phyloP scores from a whole-genome alignment of 2,888 invertebrate genomes.

The Spodoptera picta region DNA sequence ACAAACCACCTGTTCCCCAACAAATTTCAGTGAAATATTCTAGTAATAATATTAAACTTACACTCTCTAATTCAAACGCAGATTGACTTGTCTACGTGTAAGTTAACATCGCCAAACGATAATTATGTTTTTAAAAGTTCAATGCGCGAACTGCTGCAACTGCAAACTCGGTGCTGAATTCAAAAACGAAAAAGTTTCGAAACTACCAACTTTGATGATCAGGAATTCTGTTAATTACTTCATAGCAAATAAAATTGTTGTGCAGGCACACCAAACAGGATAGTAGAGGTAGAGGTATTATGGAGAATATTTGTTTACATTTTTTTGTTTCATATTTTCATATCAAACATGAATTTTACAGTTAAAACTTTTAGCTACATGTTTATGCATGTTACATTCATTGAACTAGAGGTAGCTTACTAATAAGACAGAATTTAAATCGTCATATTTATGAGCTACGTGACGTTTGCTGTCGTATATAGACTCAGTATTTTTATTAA shows the following conservation, averaged over 20 bases:
- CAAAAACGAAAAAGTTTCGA: conserved; percentile 45
- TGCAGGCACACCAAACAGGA: conserved; percentile 1
- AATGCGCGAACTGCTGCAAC: conserved; percentile 34
- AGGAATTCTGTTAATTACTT: conserved; percentile 51
- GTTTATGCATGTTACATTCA: no score
- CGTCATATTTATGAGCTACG: no score
- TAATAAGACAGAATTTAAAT: no score
- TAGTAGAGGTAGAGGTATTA: no score
- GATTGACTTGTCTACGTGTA: conserved; percentile 12
- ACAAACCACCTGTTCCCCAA: no score
- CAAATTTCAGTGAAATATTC: background rate
- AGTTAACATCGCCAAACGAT: conserved; percentile 34
- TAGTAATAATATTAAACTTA: background rate
- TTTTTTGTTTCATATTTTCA: background rate
- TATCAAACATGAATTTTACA: no score
- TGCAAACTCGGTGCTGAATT: conserved; percentile 33
- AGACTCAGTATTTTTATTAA: no score
- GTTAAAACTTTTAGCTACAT: no score
- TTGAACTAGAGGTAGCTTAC: no score
- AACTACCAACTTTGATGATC: conserved; percentile 52
- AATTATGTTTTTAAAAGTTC: conserved; percentile 50
- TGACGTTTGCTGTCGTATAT: no score
- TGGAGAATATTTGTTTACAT: no score
- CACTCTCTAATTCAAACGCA: conserved; percentile 1
- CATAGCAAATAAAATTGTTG: conserved; percentile 40